Percentiles rank a stretch among this genome's conserved stretches.
Conservation (phyloP, 2,888 invertebrate genomes). For the Thymelicus sylvestris region DNA sequence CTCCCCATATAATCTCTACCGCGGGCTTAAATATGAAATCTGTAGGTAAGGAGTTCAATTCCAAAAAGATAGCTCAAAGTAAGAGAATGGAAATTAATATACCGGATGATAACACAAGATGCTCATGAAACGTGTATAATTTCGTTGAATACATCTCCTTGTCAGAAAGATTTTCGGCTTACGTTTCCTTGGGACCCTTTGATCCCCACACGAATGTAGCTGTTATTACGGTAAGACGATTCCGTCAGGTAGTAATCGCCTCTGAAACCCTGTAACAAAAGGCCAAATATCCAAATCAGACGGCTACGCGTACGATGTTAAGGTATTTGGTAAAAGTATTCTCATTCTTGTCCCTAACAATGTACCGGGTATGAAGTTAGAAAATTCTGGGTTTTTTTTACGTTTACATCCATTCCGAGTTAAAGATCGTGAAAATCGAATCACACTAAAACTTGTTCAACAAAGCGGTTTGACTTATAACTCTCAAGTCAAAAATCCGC, state of each 20-base stretch:
- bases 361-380: not conserved
- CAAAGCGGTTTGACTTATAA: not conserved
- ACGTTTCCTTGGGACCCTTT: slow-evolving; percentile 24
- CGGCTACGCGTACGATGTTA: slow-evolving; percentile 9
- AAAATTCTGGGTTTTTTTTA: no score
- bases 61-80: no score
- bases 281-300: slow-evolving; percentile 30
- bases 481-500: slow-evolving; percentile 22
- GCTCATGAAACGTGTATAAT: slow-evolving; percentile 9
- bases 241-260: slow-evolving; percentile 34
- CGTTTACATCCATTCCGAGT: not conserved
- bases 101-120: not conserved
- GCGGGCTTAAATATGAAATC: no score
- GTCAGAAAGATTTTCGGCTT: slow-evolving; percentile 34
- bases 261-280: slow-evolving; percentile 28
- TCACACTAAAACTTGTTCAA: not conserved
- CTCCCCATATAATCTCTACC: no score
- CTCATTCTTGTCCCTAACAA: not conserved
- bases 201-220: slow-evolving; percentile 34
- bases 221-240: slow-evolving; percentile 32
- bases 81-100: not conserved
- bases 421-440: slow-evolving; percentile 1
- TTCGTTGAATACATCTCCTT: slow-evolving; percentile 18
- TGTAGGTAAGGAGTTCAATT: no score
- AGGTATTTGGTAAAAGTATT: slow-evolving; percentile 5